phyloP scores from a whole-genome alignment of 2,113 vertebrate species.

The Siniperca knerii region DNA sequence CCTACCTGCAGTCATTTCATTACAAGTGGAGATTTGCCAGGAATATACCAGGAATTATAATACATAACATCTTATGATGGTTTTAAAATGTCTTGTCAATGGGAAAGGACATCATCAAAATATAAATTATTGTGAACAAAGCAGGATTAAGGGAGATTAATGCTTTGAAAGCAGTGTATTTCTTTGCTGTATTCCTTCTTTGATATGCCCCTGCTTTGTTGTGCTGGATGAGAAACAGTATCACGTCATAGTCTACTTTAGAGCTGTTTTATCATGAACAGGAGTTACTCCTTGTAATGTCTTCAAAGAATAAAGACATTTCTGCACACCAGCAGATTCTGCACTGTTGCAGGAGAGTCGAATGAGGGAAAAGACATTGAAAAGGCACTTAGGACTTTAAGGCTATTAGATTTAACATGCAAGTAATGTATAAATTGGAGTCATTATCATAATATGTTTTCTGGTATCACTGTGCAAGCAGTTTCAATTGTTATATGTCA shows the following conservation, averaged over 20 bases:
- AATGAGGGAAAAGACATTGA: slow-evolving; percentile 31
- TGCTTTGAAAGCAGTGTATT: slow-evolving; percentile 17
- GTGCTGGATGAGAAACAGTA: slow-evolving; percentile 28
- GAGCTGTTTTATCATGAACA: slow-evolving; percentile 40
- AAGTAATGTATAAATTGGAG: slow-evolving; percentile 71
- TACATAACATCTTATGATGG: background rate
- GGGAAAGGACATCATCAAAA: slow-evolving; percentile 20
- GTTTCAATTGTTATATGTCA: slow-evolving; percentile 73
- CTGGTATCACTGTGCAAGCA: slow-evolving; percentile 68
- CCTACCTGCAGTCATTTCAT: background rate
- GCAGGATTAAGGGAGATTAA: slow-evolving; percentile 25
- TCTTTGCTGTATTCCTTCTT: slow-evolving; percentile 22
- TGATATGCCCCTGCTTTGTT: slow-evolving; percentile 39
- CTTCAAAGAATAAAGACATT: slow-evolving; percentile 46
- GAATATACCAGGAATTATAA: background rate
- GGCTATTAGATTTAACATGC: slow-evolving; percentile 69
- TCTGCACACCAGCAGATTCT: slow-evolving; percentile 39
- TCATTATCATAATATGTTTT: slow-evolving; percentile 82
- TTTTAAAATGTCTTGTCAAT: slow-evolving; percentile 23
- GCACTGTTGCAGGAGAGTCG: slow-evolving; percentile 8
- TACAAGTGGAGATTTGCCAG: background rate
- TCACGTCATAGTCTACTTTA: slow-evolving; percentile 6
- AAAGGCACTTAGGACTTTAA: slow-evolving; percentile 49
- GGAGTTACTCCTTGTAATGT: slow-evolving; percentile 25
- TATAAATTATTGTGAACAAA: slow-evolving; percentile 22